phyloP scores from a whole-genome alignment of 2,113 vertebrate species.

The Balaenoptera acutorostrata region DNA sequence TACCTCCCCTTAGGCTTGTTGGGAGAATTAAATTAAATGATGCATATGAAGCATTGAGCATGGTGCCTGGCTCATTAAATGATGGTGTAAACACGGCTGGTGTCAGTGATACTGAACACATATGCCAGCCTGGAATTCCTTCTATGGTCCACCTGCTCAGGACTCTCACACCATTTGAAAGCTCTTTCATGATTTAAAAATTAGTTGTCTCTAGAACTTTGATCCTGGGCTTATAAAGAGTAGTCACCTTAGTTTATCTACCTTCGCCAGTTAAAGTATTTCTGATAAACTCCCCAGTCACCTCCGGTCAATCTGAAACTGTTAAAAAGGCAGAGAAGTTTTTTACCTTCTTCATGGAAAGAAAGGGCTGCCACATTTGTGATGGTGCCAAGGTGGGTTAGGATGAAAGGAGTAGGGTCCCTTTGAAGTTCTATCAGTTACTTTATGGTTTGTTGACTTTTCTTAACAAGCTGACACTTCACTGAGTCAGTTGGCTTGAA shows the following conservation, averaged over 20 bases:
- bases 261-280: background rate
- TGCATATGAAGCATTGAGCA: background rate
- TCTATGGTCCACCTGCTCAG: background rate
- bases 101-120: fast-evolving
- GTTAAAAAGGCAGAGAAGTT: background rate
- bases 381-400: constrained; percentile 9
- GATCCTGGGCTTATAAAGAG: background rate
- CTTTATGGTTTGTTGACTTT: constrained; percentile 65
- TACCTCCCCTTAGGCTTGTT: background rate
- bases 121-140: background rate
- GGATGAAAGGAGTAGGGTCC: constrained; percentile 60
- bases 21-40: background rate
- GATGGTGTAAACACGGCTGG: fast-evolving
- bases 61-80: background rate
- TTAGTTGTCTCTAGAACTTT: background rate
- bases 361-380: constrained; percentile 1
- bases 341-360: background rate
- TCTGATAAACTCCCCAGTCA: constrained; percentile 13
- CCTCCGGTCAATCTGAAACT: background rate
- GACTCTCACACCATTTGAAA: background rate
- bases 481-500: constrained; percentile 38
- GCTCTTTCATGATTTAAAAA: background rate
- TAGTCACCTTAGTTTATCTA: background rate
- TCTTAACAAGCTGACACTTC: constrained; percentile 29
- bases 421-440: constrained; percentile 62